A percentile compares a stretch with the other conserved stretches of the same genome.
phyloP scores from a whole-genome alignment of 2,797 vertebrate genomes.

The Acanthurus tractus region DNA sequence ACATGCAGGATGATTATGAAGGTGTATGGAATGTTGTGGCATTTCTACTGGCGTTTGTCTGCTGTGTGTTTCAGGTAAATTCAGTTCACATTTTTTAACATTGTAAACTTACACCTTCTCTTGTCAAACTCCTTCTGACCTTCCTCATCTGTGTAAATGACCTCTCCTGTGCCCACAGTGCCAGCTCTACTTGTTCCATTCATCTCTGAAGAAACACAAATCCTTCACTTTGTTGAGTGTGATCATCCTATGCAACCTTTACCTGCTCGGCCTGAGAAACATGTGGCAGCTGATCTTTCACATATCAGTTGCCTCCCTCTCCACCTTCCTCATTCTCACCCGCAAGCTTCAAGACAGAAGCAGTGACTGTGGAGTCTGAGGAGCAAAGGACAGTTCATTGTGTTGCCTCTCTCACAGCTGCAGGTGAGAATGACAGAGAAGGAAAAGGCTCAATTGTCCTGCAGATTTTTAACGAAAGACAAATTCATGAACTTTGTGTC shows the following conservation, averaged over 20 bases:
- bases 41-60: conserved; percentile 92
- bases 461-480: conserved; percentile 35
- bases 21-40: conserved; percentile 91
- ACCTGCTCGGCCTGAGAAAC: conserved; percentile 91
- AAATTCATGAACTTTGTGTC: neutral
- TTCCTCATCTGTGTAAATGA: neutral
- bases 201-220: conserved; percentile 89
- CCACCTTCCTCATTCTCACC: conserved; percentile 89
- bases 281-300: conserved; percentile 95
- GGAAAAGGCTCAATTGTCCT: neutral
- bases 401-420: neutral
- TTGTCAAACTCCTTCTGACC: neutral
- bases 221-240: conserved; percentile 83
- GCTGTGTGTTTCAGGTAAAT: conserved; percentile 92
- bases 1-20: conserved; percentile 90
- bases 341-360: conserved; percentile 90
- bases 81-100: neutral
- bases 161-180: conserved; percentile 83
- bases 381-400: conserved; percentile 13
- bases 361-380: conserved; percentile 90
- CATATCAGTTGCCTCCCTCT: conserved; percentile 89
- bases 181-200: conserved; percentile 94
- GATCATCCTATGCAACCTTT: conserved; percentile 90
- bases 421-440: conserved; percentile 31
- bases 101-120: neutral